Evolutionary conservation across 2,888 invertebrate species (phyloP).

Genomic region (Tolmerus cingulatus): DNA sequence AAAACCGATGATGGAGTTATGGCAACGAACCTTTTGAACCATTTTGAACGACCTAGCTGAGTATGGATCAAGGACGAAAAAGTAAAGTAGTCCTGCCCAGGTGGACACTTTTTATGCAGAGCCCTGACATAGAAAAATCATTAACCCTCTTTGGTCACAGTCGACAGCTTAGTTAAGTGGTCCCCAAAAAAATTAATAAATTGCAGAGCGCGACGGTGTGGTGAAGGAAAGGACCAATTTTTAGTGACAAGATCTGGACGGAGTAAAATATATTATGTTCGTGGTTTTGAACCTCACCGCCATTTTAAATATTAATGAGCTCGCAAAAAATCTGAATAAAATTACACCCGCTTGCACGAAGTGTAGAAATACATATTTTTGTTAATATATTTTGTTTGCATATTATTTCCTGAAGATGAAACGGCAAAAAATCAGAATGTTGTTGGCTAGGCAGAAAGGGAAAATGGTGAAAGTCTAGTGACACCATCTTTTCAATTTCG

Average conservation of each 20-base stretch:
- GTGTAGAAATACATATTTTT: not conserved
- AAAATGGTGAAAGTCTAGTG: not conserved
- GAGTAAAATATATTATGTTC: not conserved
- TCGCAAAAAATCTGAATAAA: slow-evolving; percentile 11
- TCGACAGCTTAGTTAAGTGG: not conserved
- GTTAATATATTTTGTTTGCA: not conserved
- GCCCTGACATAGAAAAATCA: not conserved
- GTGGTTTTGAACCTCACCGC: not conserved
- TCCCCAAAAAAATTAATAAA: not conserved
- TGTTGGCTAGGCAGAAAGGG: not conserved
- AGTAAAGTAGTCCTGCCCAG: not conserved
- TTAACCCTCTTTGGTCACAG: not conserved
- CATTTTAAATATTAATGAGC: not conserved
- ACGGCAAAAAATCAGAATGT: not conserved
- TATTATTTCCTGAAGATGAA: not conserved
- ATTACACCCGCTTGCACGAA: not conserved
- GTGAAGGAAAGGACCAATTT: not conserved
- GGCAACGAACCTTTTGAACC: not conserved
- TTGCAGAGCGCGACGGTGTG: no score
- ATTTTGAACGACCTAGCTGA: not conserved
- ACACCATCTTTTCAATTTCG: not conserved
- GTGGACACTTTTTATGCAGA: not conserved
- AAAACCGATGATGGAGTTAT: slow-evolving; percentile 1
- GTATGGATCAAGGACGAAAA: not conserved
- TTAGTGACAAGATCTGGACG: not conserved